These are phyloP conservation scores for Allophyes oxyacanthae DNA, from an alignment of 2,888 invertebrate genomes.

Conservation along the genomic window DNA sequence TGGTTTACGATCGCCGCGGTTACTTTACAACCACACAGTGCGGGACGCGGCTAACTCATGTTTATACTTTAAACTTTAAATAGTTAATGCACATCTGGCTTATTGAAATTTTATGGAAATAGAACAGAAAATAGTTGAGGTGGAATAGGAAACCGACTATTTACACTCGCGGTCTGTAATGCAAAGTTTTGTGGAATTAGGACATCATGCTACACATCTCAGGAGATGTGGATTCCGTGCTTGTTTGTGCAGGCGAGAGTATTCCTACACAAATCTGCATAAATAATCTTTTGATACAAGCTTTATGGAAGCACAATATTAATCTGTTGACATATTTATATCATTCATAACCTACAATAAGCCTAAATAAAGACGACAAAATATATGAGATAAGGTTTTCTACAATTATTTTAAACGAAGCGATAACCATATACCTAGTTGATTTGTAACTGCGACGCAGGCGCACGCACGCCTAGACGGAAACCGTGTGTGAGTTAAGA, in stretches of 20 bases:
- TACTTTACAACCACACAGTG: conserved; percentile 13
- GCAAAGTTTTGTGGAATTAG: neutral
- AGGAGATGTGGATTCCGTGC: too few species aligned
- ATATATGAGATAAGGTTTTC: too few species aligned
- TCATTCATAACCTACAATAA: too few species aligned
- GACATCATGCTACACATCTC: too few species aligned
- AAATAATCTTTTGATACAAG: neutral
- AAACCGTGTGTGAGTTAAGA: too few species aligned
- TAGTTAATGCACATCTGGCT: conserved; percentile 6
- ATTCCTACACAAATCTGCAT: neutral
- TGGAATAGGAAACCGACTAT: conserved; percentile 8
- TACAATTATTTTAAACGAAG: too few species aligned
- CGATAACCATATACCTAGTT: too few species aligned
- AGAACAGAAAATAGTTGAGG: neutral
- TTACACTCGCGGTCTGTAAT: conserved; percentile 4
- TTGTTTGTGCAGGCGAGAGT: neutral
- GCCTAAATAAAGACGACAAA: too few species aligned
- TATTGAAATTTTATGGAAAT: conserved; percentile 20
- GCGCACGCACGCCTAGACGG: too few species aligned
- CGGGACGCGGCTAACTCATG: conserved; percentile 12
- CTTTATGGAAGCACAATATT: too few species aligned
- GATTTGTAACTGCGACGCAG: too few species aligned
- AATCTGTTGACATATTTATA: too few species aligned
- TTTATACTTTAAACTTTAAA: conserved; percentile 15
- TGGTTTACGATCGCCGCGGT: conserved; percentile 1